phyloP scores from a whole-genome alignment of 2,113 vertebrate species.

The Dromas ardeola region DNA sequence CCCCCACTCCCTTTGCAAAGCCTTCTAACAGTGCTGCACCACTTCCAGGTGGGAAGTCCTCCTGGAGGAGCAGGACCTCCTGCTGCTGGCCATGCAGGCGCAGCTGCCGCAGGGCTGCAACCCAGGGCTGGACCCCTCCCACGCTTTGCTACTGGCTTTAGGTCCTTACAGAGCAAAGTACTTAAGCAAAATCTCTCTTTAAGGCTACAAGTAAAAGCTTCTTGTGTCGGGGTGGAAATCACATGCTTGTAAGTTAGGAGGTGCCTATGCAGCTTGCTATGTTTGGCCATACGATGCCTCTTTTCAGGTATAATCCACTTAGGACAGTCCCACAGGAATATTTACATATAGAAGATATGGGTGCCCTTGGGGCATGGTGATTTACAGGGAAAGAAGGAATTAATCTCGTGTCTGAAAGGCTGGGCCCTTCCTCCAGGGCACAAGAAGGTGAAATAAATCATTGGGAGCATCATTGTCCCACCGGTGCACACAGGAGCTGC shows the following conservation, averaged over 20 bases:
- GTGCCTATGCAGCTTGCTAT: not conserved
- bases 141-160: not conserved
- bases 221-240: not conserved
- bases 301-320: not conserved
- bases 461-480: not conserved
- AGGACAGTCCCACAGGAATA: not conserved
- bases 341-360: not conserved
- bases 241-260: not conserved
- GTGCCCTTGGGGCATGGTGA: not conserved
- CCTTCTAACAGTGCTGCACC: accelerated
- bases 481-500: not conserved
- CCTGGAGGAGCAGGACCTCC: not conserved
- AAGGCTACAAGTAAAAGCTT: not conserved
- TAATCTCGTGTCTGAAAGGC: not conserved
- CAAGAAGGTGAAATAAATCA: not conserved
- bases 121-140: not conserved
- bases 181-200: not conserved
- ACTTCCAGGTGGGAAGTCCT: not conserved
- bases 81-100: accelerated
- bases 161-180: not conserved
- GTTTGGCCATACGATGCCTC: accelerated
- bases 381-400: not conserved
- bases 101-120: not conserved
- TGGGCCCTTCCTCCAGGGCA: not conserved
- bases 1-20: not conserved